These are phyloP conservation scores for Rallus limicola DNA, from an alignment of 2,113 vertebrate species.

Conservation along the genomic window DNA sequence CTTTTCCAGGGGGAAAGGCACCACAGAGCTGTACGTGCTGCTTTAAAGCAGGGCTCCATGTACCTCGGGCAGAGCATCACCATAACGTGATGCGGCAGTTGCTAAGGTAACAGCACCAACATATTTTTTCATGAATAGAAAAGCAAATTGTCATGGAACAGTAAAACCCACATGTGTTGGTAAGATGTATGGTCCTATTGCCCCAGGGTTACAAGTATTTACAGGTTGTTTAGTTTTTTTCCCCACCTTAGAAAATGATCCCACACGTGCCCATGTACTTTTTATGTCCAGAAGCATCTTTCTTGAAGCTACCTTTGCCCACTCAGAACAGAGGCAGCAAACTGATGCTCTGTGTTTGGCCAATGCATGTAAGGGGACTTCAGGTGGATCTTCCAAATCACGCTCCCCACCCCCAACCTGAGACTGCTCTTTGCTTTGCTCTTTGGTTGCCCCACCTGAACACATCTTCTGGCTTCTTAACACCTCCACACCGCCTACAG, in stretches of 20 bases:
- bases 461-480: background rate
- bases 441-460: background rate
- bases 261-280: background rate
- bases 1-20: background rate
- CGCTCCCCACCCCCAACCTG: accelerated
- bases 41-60: background rate
- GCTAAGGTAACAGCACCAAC: conserved; percentile 56
- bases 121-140: background rate
- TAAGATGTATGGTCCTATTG: background rate
- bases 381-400: background rate
- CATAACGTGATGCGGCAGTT: conserved; percentile 23
- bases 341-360: accelerated
- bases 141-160: conserved; percentile 15
- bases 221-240: background rate
- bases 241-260: background rate
- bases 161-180: background rate
- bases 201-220: background rate
- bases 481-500: background rate
- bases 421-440: background rate
- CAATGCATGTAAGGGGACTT: accelerated
- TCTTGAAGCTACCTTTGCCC: background rate
- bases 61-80: background rate
- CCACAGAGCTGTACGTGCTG: background rate
- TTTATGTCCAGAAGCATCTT: background rate
- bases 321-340: background rate